Conservation (phyloP, 2,113 vertebrate genomes). For the Martes martes region DNA sequence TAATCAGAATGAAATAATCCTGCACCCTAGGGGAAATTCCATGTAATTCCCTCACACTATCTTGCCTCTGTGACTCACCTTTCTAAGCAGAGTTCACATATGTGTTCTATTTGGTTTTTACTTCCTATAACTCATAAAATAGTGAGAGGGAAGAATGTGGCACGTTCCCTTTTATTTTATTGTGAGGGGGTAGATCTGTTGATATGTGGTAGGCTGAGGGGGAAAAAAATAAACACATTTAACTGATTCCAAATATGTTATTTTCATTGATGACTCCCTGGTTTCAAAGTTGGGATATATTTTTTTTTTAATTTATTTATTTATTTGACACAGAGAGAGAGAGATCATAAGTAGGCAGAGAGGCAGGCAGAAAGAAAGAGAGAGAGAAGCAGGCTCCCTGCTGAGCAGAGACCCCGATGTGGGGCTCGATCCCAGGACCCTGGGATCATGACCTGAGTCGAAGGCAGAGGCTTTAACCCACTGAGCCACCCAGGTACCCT, state of each 20-base stretch:
- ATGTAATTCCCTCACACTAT: slow-evolving; percentile 54
- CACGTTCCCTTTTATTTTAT: slow-evolving; percentile 13
- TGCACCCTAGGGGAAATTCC: slow-evolving; percentile 16
- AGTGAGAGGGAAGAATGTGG: neutral
- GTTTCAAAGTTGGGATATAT: neutral
- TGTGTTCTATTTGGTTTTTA: slow-evolving; percentile 59
- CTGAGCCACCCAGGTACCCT: neutral
- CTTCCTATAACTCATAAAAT: slow-evolving; percentile 7
- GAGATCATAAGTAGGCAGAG: too few species aligned
- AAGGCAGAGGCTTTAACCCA: too few species aligned
- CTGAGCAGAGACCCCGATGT: too few species aligned
- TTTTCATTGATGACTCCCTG: neutral
- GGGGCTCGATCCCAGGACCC: too few species aligned
- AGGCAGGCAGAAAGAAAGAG: too few species aligned
- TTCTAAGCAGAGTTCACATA: slow-evolving; percentile 34
- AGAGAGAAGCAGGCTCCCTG: too few species aligned
- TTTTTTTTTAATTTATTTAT: too few species aligned
- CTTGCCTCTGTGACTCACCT: slow-evolving; percentile 44
- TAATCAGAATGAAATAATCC: slow-evolving; percentile 73
- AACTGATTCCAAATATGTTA: neutral
- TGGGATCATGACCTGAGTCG: too few species aligned
- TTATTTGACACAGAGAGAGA: too few species aligned
- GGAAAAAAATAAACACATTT: neutral
- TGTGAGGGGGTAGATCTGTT: slow-evolving; percentile 25
- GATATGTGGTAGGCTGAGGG: neutral